Evolutionary conservation across 2,113 vertebrate genomes (phyloP), one percentile per base, ranked within the genome.

Genomic region (Toxotes jaculatrix): DNA sequence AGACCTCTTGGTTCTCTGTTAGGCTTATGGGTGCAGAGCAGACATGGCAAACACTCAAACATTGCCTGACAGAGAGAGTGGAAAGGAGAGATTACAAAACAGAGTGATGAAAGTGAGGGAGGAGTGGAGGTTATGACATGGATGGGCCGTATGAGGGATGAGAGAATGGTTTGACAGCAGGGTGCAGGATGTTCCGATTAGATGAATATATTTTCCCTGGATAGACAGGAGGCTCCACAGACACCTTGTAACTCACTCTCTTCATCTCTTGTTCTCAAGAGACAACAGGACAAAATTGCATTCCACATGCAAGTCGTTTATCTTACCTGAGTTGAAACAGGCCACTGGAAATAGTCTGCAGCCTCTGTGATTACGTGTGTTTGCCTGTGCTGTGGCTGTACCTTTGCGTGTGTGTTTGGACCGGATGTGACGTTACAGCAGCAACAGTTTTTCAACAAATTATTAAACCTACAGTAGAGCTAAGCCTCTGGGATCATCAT

Each of bases 121-220:
- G 71, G 82, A 82, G 83, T 13, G 62, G 70, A 86, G 87, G 88
- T 90, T 88, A 84, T 85, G 88, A 84, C 77, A 82, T 43, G 67
- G 68, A 77, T 59, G 81, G 74, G 56, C 19, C 47, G 2, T 45
- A 49, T 82, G 88, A 88, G 65, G 61, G 80, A 86, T 86, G 79
- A 82, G 61, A 47, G 92, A 88, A 86, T 60, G 49, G 77, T 85
- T 83, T 89, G 83, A 89, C 75, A 75, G 76, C 45, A 53, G 62
- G 51, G 62, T 64, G 63, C 67, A 78, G 53, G 80, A 79, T 85
- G 87, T 84, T 88, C 49, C 21, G 59, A 88, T 87, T 86, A 87
- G 81, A 90, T 80, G 61, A 80, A 85, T 87, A 89, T 79, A 88
- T 89, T 91, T 88, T 47, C 69, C 19, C 27, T 40, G 72, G 74